Evolutionary conservation across 2,797 vertebrate species (phyloP), one percentile per base, ranked within the genome.

Genomic region (Oreochromis mossambicus): DNA sequence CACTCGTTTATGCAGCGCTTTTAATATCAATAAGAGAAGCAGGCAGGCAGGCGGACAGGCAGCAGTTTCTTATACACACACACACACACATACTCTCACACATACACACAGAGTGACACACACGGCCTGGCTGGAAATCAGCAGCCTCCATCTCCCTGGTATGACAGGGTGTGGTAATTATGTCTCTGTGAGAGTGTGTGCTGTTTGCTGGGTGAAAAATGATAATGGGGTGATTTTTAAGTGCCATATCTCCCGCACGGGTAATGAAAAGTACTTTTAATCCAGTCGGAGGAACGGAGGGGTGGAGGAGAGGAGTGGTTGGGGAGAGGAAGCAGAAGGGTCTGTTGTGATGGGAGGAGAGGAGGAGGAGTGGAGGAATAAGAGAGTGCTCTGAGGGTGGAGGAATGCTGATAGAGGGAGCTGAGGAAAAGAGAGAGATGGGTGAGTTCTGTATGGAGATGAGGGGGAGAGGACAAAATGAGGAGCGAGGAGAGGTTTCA

Each of bases 181-280:
- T 96, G 95, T 96, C 94, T 94, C 94, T 94, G 95, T 95, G 96
- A 95, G 92, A 95, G 96, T 94, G 94, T 95, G 96, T 93, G 95
- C 95, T 96, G 95, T 96, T 96, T 95, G 95, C 94, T 88, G 93
- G 95, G 94, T 96, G 96, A 97, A 96, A 96, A 96, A 97, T 96
- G 95, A 96, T 96, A 96, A 97, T 96, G 95, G 95, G 95, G 95
- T 94, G 96, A 96, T 96, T 96, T 96, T 95, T 96, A 97, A 96
- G 95, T 96, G 96, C 96, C 95, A 95, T 96, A 96, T 96, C 95
- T 96, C 95, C 95, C 88, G 92, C 94, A 92, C 92, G 95, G 95
- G 95, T 96, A 96, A 96, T 96, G 95, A 96, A 96, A 96, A 97
- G 94, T 96, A 95, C 95, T 96, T 96, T 96, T 95, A 96, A 96